phyloP scores from a whole-genome alignment of 2,113 vertebrate species.

The Edolisoma coerulescens region DNA sequence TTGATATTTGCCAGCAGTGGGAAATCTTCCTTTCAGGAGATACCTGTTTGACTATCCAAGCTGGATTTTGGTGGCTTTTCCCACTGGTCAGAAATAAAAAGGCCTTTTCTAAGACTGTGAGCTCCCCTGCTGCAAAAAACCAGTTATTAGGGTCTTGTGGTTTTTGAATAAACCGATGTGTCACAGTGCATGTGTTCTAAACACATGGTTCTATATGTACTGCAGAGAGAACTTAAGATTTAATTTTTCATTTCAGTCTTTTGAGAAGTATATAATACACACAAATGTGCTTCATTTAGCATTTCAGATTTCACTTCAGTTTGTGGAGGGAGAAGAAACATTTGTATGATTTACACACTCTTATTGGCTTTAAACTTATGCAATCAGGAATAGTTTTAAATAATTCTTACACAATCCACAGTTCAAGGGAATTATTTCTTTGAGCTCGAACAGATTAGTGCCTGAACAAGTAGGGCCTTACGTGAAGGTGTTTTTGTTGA shows the following conservation, averaged over 20 bases:
- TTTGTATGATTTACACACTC: not conserved
- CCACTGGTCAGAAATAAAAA: not conserved
- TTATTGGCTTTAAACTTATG: not conserved
- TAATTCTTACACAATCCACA: not conserved
- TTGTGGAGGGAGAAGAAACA: not conserved
- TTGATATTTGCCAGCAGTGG: not conserved
- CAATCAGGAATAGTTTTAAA: not conserved
- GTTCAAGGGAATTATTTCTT: not conserved
- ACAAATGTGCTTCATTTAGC: not conserved
- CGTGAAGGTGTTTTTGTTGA: not conserved
- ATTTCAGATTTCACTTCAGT: not conserved
- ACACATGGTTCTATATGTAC: accelerated
- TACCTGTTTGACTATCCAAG: not conserved
- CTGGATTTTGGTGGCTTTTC: not conserved
- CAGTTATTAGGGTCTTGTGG: not conserved
- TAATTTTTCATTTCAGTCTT: not conserved
- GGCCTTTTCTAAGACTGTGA: not conserved
- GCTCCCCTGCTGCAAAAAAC: not conserved
- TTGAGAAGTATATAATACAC: not conserved
- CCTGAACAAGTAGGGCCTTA: not conserved
- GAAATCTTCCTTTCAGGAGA: not conserved
- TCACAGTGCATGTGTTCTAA: not conserved
- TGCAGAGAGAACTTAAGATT: not conserved
- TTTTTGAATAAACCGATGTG: not conserved
- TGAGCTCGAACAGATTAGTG: not conserved